These are phyloP conservation scores for Pharmacophagus antenor DNA, from an alignment of 2,888 invertebrate species.

Conservation along the genomic window DNA sequence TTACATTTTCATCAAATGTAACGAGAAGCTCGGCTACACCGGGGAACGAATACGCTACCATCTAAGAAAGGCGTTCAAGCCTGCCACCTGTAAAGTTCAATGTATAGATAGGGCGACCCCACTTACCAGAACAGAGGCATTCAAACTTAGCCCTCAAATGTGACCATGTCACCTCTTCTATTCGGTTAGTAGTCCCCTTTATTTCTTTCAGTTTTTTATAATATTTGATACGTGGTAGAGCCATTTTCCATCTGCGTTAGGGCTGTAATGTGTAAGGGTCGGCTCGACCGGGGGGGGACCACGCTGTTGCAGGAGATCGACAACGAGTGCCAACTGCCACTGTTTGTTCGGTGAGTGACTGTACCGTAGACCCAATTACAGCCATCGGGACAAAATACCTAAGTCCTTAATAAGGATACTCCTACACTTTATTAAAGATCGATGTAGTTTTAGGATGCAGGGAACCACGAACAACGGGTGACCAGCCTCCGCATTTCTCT, in stretches of 20 bases:
- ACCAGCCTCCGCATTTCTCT: too few species aligned
- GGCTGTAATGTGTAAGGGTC: background rate
- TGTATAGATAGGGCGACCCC: background rate
- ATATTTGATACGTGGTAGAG: constrained; percentile 2
- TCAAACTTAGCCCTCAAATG: background rate
- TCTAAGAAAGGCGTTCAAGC: too few species aligned
- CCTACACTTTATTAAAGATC: background rate
- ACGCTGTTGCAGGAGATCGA: background rate
- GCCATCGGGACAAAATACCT: background rate
- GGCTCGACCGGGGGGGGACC: constrained; percentile 4
- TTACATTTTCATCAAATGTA: too few species aligned
- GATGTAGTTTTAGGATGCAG: background rate
- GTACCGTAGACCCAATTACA: background rate
- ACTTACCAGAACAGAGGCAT: background rate
- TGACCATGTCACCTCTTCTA: background rate
- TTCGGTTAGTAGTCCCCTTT: background rate
- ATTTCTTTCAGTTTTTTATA: background rate
- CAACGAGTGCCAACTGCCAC: background rate
- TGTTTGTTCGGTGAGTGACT: background rate
- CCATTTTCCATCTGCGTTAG: background rate
- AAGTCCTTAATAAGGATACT: background rate
- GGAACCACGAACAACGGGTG: background rate
- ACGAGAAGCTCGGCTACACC: too few species aligned
- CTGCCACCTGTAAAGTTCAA: background rate
- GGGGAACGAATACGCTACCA: too few species aligned